Base-by-base conservation (phyloP, 1,140 invertebrate species). In the Phocides pigmalion region DNA sequence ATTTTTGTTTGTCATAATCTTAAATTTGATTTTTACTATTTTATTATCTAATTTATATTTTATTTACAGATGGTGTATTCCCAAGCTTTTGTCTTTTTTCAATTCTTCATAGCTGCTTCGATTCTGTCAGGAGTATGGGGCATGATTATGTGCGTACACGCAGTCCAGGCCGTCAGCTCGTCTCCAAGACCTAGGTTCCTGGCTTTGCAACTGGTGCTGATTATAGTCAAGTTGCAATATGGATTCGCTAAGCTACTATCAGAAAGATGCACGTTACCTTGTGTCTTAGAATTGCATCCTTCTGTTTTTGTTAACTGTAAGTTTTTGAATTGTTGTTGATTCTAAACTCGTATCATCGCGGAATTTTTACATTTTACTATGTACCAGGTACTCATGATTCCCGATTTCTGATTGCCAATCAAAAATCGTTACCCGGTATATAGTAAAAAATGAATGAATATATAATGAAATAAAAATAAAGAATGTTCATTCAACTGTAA, bases 101-200 rank as follows among this genome's bases (percentile, higher is more conserved):
- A 94, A 81, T 93, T 93, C 0, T 79, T 94, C 11, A 87, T 94
- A 0, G 90, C 92, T 0, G 77, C 90, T 0, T 94, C 94, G 0
- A 94, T 95, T 17, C 68, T 94, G 3, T 85, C 92, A n/a, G 94
- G 94, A 1, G 86, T 95, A 12, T 95, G 94, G 94, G 93, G 93
- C 0, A 92, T 94, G 62, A 88, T 91, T 9, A 94, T 94, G 93
- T 92, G 90, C 3, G 92, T 94, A 0, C 83, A 90, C 2, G 84
- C 93, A 28, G 76, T 93, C 0, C 89, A 90, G 9, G 71, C 87
- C 0, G 74, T 93, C 0, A 90, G 92, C 8, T 74, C 64, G 72
- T 89, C 50, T 69, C 89, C 68, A 66, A 92, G 66, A 6, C 72
- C 76, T 2, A 92, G 93, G 68, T 93, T 94, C 69, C 41, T 93